A percentile compares a stretch with the other conserved stretches of the same genome.
Conservation (phyloP, 2,888 invertebrate species). For the Rutpela maculata region DNA sequence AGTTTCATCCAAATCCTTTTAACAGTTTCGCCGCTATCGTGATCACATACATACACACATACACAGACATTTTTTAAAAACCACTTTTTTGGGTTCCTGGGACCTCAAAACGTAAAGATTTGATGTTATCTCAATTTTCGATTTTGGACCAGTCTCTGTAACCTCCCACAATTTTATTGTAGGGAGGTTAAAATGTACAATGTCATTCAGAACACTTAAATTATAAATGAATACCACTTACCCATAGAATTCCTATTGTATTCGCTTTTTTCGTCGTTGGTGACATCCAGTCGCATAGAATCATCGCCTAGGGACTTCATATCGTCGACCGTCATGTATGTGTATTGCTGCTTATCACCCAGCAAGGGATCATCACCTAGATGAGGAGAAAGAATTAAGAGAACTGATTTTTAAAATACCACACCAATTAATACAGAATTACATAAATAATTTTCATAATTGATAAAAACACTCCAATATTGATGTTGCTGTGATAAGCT, state of each 20-base stretch:
- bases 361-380: conserved; percentile 83
- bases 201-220: background rate
- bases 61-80: too few species aligned
- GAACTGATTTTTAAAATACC: conserved; percentile 6
- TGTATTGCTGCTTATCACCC: conserved; percentile 83
- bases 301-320: conserved; percentile 87
- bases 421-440: conserved; percentile 30
- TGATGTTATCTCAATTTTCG: too few species aligned
- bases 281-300: conserved; percentile 76
- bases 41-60: too few species aligned
- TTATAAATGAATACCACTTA: conserved; percentile 53
- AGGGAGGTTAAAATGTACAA: too few species aligned
- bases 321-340: conserved; percentile 89
- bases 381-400: conserved; percentile 35
- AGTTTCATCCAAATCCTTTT: too few species aligned
- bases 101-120: too few species aligned
- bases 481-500: conserved; percentile 25
- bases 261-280: conserved; percentile 73
- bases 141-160: too few species aligned
- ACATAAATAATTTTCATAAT: conserved; percentile 30
- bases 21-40: too few species aligned
- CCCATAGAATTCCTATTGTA: conserved; percentile 72
- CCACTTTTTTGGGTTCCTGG: too few species aligned
- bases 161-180: too few species aligned
- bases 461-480: conserved; percentile 40